Conservation (phyloP, 2,888 invertebrate species). For the Eristalis intricaria region DNA sequence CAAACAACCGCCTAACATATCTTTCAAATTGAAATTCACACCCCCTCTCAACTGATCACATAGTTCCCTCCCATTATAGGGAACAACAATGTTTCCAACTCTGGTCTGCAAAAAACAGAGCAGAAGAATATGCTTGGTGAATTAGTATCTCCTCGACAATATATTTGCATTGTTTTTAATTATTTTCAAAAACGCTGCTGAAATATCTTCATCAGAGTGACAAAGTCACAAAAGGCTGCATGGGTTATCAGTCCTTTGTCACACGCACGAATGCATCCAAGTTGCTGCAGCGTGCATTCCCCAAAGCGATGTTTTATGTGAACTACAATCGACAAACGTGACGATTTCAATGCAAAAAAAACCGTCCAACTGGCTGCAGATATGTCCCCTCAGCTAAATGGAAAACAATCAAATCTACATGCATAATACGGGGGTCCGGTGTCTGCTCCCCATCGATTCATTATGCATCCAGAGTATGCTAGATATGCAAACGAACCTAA, state of each 20-base stretch:
- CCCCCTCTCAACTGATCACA: too few relatives aligned
- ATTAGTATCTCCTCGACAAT: neutral
- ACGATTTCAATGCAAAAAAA: constrained; percentile 53
- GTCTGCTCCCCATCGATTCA: constrained; percentile 52
- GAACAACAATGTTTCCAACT: too few relatives aligned
- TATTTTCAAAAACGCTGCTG: neutral
- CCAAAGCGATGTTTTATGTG: constrained; percentile 26
- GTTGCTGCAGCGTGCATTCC: neutral
- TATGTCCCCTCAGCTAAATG: constrained; percentile 10
- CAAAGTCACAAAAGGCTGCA: neutral
- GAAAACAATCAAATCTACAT: constrained; percentile 58
- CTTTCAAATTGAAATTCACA: too few relatives aligned
- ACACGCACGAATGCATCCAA: constrained; percentile 20
- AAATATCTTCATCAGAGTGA: neutral
- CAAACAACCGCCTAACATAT: too few relatives aligned
- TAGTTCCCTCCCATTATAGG: too few relatives aligned
- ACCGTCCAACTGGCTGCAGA: neutral
- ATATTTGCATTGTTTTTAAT: neutral
- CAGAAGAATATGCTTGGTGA: neutral
- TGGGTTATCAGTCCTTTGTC: constrained; percentile 19
- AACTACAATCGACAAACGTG: constrained; percentile 61
- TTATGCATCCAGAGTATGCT: constrained; percentile 51
- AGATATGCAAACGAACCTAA: constrained; percentile 62
- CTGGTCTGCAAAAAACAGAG: too few relatives aligned
- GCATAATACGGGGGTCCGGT: constrained; percentile 56